phyloP scores from a whole-genome alignment of 2,797 vertebrate genomes.

The Gymnothorax reevesii region DNA sequence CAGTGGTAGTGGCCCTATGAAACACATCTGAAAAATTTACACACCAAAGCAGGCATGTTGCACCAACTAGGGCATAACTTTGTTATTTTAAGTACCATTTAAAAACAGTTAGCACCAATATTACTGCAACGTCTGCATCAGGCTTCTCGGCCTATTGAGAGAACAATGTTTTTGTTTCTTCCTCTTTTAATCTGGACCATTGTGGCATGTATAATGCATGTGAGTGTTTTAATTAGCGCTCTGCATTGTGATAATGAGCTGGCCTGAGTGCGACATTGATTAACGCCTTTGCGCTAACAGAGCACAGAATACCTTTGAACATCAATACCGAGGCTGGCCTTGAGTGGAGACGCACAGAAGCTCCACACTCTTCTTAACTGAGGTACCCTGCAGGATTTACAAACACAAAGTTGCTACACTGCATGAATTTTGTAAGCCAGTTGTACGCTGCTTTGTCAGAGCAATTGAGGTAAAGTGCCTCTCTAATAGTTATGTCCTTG shows the following conservation, averaged over 20 bases:
- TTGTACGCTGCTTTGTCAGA: neutral
- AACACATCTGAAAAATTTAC: neutral
- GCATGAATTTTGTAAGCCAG: neutral
- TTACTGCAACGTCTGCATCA: neutral
- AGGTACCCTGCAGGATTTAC: neutral
- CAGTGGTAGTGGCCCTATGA: neutral
- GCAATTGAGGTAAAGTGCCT: neutral
- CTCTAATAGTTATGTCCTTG: neutral
- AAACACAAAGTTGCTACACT: constrained; percentile 1
- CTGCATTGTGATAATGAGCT: neutral
- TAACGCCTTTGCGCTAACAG: neutral
- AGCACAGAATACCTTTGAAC: neutral
- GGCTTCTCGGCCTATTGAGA: neutral
- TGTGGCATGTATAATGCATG: neutral
- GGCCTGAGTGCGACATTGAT: neutral
- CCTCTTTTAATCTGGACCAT: neutral
- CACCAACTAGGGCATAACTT: neutral
- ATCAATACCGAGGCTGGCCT: neutral
- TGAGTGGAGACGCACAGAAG: neutral
- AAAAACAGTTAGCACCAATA: neutral
- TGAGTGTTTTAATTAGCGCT: neutral
- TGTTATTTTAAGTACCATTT: neutral
- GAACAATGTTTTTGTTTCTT: neutral
- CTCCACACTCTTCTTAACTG: neutral
- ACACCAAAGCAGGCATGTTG: neutral